Evolutionary conservation across 2,888 invertebrate species (phyloP).

Genomic region (Schizaphis graminum): DNA sequence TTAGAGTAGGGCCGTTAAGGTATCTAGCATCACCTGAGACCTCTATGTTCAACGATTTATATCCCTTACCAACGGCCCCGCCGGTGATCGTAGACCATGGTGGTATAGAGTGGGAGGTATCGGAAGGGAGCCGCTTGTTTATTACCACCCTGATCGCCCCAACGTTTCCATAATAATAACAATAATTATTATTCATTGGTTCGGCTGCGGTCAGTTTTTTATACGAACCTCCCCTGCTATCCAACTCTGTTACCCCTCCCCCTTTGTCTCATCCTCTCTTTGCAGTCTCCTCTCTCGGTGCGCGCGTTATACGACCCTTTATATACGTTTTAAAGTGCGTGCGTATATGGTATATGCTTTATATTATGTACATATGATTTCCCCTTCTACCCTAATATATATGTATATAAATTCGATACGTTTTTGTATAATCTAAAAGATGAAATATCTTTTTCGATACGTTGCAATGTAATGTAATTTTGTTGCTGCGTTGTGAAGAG

Average conservation of each 20-base stretch:
- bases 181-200: slow-evolving; percentile 37
- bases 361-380: neutral
- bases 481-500: neutral
- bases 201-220: slow-evolving; percentile 33
- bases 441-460: slow-evolving; percentile 11
- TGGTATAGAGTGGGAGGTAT: neutral
- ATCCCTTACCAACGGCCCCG: neutral
- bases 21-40: slow-evolving; percentile 63
- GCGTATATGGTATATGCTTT: neutral
- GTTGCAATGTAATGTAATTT: neutral
- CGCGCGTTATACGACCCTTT: neutral
- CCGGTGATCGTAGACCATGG: neutral
- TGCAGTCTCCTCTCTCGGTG: neutral
- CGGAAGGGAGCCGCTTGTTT: slow-evolving; percentile 51
- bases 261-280: neutral
- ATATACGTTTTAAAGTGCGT: neutral
- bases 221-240: neutral
- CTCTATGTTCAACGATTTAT: slow-evolving; percentile 47
- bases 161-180: slow-evolving; percentile 46
- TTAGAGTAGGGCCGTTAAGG: slow-evolving; percentile 64
- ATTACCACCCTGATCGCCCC: slow-evolving; percentile 1
- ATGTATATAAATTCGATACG: neutral
- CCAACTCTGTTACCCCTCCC: neutral
- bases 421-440: slow-evolving; percentile 2
- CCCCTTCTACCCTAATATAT: neutral